phyloP scores from a whole-genome alignment of 2,797 vertebrate genomes.

The Hippopotamyrus pictus region DNA sequence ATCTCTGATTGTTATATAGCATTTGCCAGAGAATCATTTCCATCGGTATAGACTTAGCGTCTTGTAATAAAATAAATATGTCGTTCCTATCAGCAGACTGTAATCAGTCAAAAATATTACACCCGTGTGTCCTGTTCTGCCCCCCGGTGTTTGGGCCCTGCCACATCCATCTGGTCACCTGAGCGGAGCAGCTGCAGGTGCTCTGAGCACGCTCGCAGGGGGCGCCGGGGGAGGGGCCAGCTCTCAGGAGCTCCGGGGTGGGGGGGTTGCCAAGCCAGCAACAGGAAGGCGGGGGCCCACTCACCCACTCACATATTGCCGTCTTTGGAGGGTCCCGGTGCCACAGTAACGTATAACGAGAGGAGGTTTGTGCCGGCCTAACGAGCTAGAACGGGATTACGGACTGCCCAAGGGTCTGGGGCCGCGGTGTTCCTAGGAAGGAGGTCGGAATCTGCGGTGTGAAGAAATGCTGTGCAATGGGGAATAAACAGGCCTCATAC shows the following conservation, averaged over 20 bases:
- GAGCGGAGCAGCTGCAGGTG: not conserved
- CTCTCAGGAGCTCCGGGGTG: not conserved
- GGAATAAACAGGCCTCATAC: not conserved
- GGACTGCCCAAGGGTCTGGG: not conserved
- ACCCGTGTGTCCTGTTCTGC: not conserved
- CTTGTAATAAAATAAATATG: constrained; percentile 18
- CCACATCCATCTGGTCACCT: constrained; percentile 15
- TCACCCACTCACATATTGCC: not conserved
- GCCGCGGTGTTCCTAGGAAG: not conserved
- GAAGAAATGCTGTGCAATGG: not conserved
- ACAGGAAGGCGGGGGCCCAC: not conserved
- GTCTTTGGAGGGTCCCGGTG: not conserved
- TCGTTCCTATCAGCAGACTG: not conserved
- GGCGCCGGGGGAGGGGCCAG: not conserved
- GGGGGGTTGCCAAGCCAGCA: not conserved
- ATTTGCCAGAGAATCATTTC: constrained; percentile 1
- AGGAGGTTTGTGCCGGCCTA: not conserved
- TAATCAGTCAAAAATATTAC: not conserved
- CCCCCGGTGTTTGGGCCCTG: not conserved
- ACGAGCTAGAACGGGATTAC: not conserved
- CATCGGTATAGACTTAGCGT: not conserved
- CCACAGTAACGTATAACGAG: not conserved
- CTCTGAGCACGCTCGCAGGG: not conserved
- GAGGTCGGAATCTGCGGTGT: not conserved
- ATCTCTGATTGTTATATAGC: not conserved